Conservation (phyloP, 2,888 invertebrate species). For the Xylocampa areola region DNA sequence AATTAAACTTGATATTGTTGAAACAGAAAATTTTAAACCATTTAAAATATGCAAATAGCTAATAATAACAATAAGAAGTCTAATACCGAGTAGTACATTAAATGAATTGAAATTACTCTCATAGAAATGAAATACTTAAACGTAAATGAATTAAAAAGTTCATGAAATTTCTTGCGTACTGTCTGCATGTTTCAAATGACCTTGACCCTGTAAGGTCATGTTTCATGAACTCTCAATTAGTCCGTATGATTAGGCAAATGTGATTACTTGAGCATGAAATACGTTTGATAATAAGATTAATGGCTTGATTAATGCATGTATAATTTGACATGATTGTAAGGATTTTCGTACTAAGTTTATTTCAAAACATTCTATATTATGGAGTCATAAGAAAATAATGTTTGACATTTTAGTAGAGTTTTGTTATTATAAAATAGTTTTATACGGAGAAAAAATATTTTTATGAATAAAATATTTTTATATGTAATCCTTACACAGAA, state of each 20-base stretch:
- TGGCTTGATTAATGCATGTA: not conserved
- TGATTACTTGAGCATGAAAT: constrained; percentile 6
- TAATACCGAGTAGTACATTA: constrained; percentile 8
- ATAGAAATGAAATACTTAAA: constrained; percentile 12
- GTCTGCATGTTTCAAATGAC: constrained; percentile 8
- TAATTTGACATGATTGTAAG: not conserved
- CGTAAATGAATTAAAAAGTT: constrained; percentile 19
- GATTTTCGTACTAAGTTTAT: too few relatives aligned
- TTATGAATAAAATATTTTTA: too few relatives aligned
- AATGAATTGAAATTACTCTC: constrained; percentile 13
- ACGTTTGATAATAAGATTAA: constrained; percentile 13
- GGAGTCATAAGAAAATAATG: too few relatives aligned
- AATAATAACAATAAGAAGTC: too few relatives aligned
- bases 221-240: constrained; percentile 10
- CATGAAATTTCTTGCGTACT: constrained; percentile 13
- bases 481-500: too few relatives aligned
- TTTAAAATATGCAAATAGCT: too few relatives aligned
- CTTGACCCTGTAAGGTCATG: constrained; percentile 6
- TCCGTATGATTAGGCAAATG: constrained; percentile 8
- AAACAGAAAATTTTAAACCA: too few relatives aligned
- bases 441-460: too few relatives aligned
- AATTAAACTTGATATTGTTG: too few relatives aligned
- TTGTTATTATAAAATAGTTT: too few relatives aligned
- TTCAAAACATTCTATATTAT: too few relatives aligned
- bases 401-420: too few relatives aligned